phyloP scores from a whole-genome alignment of 2,113 vertebrate species.

The Bufo bufo region DNA sequence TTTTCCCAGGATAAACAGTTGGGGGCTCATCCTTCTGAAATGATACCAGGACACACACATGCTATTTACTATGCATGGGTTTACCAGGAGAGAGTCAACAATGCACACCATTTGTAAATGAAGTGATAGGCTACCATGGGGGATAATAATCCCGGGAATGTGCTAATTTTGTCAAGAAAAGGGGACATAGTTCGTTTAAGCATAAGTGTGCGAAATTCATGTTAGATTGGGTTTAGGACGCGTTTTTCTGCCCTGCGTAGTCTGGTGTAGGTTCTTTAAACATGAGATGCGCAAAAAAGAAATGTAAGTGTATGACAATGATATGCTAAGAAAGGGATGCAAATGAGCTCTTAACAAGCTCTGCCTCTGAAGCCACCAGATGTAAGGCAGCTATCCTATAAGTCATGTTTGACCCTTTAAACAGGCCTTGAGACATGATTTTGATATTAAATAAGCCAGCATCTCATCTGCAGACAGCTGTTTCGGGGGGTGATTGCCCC shows the following conservation, averaged over 20 bases:
- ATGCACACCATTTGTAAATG: not conserved
- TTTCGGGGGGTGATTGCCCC: too few relatives aligned
- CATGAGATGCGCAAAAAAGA: too few relatives aligned
- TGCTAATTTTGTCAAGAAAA: conserved; percentile 2
- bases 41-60: not conserved
- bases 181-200: not conserved
- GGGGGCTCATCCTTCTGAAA: conserved; percentile 21
- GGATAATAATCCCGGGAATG: not conserved
- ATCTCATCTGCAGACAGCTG: too few relatives aligned
- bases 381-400: too few relatives aligned
- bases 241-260: not conserved
- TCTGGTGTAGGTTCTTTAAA: too few relatives aligned
- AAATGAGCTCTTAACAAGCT: too few relatives aligned
- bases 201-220: not conserved
- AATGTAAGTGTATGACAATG: too few relatives aligned
- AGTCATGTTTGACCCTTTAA: too few relatives aligned
- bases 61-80: conserved; percentile 18
- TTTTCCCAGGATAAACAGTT: conserved; percentile 51
- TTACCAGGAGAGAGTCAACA: conserved; percentile 9
- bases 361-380: too few relatives aligned
- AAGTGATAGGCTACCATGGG: not conserved
- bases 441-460: too few relatives aligned
- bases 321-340: too few relatives aligned
- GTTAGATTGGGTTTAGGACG: not conserved
- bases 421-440: too few relatives aligned